phyloP scores from a whole-genome alignment of 2,888 invertebrate genomes.

The Prosapia bicincta region DNA sequence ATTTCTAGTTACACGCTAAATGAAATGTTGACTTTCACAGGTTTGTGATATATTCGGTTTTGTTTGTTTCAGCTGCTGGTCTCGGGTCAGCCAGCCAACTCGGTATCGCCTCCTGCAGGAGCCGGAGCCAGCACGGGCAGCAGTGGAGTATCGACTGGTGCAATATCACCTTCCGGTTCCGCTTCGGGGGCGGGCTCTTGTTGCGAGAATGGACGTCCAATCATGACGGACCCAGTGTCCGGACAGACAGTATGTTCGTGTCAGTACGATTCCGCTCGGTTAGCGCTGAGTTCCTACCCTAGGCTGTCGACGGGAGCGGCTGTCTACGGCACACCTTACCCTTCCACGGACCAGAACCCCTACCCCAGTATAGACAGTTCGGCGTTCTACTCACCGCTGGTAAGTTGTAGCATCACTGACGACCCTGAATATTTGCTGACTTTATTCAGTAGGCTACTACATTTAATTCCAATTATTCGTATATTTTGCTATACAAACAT shows the following conservation, averaged over 20 bases:
- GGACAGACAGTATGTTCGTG: constrained; percentile 93
- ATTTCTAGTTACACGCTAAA: too few relatives aligned
- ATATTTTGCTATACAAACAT: too few relatives aligned
- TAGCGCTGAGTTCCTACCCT: constrained; percentile 79
- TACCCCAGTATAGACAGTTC: constrained; percentile 94
- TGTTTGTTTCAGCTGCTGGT: constrained; percentile 62
- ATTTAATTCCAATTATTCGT: too few relatives aligned
- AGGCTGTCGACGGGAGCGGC: constrained; percentile 71
- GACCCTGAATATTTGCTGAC: too few relatives aligned
- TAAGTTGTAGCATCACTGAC: too few relatives aligned
- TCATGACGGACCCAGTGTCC: constrained; percentile 89
- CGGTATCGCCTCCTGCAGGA: constrained; percentile 46
- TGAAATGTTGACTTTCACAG: too few relatives aligned
- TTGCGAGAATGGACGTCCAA: constrained; percentile 87
- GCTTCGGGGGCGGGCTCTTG: constrained; percentile 67
- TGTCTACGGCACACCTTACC: constrained; percentile 84
- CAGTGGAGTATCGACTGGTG: constrained; percentile 44
- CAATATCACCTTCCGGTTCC: constrained; percentile 36
- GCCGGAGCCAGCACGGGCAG: constrained; percentile 57
- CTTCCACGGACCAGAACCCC: constrained; percentile 87
- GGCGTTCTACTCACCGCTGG: constrained; percentile 92
- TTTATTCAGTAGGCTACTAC: too few relatives aligned
- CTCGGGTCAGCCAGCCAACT: constrained; percentile 48
- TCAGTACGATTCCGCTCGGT: constrained; percentile 86
- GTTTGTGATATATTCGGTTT: too few relatives aligned